phyloP scores from a whole-genome alignment of 1,140 invertebrate species.

The Brachionus plicatilis region DNA sequence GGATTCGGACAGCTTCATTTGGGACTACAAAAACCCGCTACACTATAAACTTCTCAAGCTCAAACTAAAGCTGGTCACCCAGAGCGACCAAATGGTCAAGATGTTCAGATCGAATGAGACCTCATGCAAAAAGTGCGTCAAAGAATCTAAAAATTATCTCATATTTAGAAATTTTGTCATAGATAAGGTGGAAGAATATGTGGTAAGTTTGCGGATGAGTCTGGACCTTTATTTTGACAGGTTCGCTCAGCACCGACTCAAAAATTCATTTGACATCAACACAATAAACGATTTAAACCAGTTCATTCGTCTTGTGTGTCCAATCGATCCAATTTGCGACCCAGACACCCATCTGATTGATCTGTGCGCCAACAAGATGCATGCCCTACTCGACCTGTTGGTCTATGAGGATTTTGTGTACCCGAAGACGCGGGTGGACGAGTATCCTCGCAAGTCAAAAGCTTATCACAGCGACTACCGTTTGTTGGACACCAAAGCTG shows the following conservation, averaged over 20 bases:
- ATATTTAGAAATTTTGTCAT: not conserved
- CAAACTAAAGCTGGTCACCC: not conserved
- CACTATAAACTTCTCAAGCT: conserved; percentile 12
- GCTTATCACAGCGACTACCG: not conserved
- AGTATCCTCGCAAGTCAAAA: not conserved
- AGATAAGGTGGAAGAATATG: not conserved
- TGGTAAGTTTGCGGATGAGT: not conserved
- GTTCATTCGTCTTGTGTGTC: not conserved
- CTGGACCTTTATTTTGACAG: not conserved
- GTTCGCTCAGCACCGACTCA: not conserved
- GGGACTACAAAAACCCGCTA: not conserved
- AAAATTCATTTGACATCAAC: conserved; percentile 24
- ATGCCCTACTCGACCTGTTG: not conserved
- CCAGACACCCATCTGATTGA: not conserved
- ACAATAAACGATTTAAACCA: not conserved
- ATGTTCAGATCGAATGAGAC: not conserved
- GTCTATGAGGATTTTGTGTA: not conserved
- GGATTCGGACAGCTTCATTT: not conserved
- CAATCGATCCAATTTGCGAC: not conserved
- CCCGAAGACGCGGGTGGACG: not conserved
- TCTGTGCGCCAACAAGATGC: not conserved
- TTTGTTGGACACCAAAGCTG: not conserved
- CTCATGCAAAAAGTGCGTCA: not conserved
- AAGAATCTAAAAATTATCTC: not conserved
- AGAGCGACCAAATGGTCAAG: not conserved